Base-by-base conservation (phyloP, 1,140 invertebrate genomes). In the Maniola jurtina region DNA sequence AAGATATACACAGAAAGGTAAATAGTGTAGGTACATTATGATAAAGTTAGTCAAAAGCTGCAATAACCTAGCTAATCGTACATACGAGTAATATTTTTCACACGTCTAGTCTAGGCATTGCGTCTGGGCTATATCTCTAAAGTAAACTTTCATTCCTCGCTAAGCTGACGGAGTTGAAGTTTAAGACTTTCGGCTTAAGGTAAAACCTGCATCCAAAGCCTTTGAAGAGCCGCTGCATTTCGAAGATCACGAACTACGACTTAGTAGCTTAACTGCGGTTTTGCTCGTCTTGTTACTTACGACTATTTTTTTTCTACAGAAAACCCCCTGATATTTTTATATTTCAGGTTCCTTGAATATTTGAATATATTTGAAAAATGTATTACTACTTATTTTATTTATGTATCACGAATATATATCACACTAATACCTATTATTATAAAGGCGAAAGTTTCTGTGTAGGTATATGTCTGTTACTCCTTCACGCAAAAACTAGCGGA, bases 61-160 rank as follows among this genome's bases (percentile, higher is more conserved):
- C 10, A 48, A 48, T 11, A 38, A 38, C 38, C 7, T 11, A 38
- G 2, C 10, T 11, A 38, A 7, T 3, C 38, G 0, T 38, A 38
- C 38, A 11, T 38, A 38, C 7, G 38, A 9, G 38, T 38, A 38
- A 38, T 38, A 38, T 38, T 48, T 48, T 48, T 48, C 15, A 52
- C 48, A 52, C 2, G 48, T 52, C 48, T 52, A 52, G 48, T 52
- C 48, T 52, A 52, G 48, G 14, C 48, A 13, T 16, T 15, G 48
- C 48, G 5, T 52, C 10, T 45, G 13, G 56, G 73, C 68, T 70
- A 79, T 74, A 85, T 84, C 79, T 77, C 76, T 76, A 75, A 83
- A 83, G 80, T 79, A 85, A 84, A 86, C 81, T 86, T 76, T 81
- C 76, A 80, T 84, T 81, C 77, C 74, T 68, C 63, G 62, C 71